phyloP scores from a whole-genome alignment of 1,140 invertebrate species.

The Drepana arcuata region DNA sequence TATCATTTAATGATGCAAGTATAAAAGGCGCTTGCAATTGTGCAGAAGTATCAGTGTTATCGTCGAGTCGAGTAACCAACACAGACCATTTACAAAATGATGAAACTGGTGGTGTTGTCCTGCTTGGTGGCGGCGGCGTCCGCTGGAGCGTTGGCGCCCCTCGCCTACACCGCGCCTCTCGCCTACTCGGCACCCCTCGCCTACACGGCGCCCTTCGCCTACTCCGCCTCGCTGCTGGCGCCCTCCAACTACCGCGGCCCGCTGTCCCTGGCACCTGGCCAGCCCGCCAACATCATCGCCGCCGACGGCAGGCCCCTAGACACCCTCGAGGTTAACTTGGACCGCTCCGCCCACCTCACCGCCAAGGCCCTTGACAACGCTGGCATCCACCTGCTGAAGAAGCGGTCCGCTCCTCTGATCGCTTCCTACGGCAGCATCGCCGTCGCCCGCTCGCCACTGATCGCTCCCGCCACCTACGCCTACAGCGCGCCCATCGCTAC shows the following conservation, averaged over 20 bases:
- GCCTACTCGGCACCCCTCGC: constrained; percentile 32
- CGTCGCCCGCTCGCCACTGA: constrained; percentile 18
- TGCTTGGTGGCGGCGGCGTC: constrained; percentile 62
- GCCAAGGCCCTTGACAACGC: constrained; percentile 29
- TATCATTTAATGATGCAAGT: constrained; percentile 21
- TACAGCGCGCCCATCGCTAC: neutral
- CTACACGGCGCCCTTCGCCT: constrained; percentile 19
- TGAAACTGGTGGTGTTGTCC: constrained; percentile 74
- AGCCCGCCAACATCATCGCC: constrained; percentile 26
- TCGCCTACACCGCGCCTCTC: constrained; percentile 26
- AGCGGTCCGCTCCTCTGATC: constrained; percentile 27
- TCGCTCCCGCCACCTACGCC: constrained; percentile 7
- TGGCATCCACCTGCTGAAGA: constrained; percentile 41
- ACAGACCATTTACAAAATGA: constrained; percentile 62
- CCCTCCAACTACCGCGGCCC: constrained; percentile 4
- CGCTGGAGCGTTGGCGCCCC: constrained; percentile 34
- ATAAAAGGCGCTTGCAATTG: constrained; percentile 28
- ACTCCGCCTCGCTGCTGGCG: constrained; percentile 17
- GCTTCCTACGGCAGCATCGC: constrained; percentile 16
- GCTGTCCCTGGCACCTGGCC: neutral
- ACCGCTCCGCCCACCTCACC: constrained; percentile 52
- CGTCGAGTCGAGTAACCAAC: constrained; percentile 29
- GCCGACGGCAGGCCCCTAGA: constrained; percentile 48
- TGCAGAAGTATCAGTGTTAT: constrained; percentile 39
- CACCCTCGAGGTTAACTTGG: constrained; percentile 61